Base-by-base conservation (phyloP, 2,113 vertebrate genomes). In the Colistium nudipinnis region DNA sequence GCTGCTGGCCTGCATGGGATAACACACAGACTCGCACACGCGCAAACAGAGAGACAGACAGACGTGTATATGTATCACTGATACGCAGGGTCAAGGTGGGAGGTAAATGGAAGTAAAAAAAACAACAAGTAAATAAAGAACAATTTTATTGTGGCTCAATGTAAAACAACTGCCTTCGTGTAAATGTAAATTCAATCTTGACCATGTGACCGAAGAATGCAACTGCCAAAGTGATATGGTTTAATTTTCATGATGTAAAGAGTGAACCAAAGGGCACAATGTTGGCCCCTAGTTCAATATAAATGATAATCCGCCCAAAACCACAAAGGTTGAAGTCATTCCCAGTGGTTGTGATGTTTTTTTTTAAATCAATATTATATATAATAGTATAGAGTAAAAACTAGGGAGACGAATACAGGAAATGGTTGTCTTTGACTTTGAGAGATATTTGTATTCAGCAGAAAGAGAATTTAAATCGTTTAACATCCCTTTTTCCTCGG, bases 101-200 rank as follows among this genome's bases (percentile, higher is more conserved):
- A 39, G 41, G 33, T 16, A 45, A 20, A 67, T 27, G 25, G 59
- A 19, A 33, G 24, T 35, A 8, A 72, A 12, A 63, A 8, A 47
- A 47, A 47, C 10, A 30, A 8, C 43, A 19, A 20, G 35, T 33
- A 80, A 74, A 78, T 74, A 70, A 49, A 76, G 67, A 84, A 69
- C 81, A 87, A 30, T 62, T 89, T 90, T 85, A 87, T 88, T 91
- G 30, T 65, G 45, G 49, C 65, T 67, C 56, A 19, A 35, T 85
- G 81, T 87, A 82, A 74, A 84, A 83, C 64, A 72, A 62, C 52
- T 66, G 41, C 22, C 44, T 63, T 69, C 30, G 47, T 53, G 10
- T 78, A 53, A 70, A 19, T 62, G 33, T 16, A 36, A n/a, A 68
- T 43, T 52, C 62, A 33, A 53, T 48, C 39, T 78, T 3, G 35